These are phyloP conservation scores for Megalops cyprinoides DNA, from an alignment of 2,797 vertebrate genomes.

Conservation along the genomic window DNA sequence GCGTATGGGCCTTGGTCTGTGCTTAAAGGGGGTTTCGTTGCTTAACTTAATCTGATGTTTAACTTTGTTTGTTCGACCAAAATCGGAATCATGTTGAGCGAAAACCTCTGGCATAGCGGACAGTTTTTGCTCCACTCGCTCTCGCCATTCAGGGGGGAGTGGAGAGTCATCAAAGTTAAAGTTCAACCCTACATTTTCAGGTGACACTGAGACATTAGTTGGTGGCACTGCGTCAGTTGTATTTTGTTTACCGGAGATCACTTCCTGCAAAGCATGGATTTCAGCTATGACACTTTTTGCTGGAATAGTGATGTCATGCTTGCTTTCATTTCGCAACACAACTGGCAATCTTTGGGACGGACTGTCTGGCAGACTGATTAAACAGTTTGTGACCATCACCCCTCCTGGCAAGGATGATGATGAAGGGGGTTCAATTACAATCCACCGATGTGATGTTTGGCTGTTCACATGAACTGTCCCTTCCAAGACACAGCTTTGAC, in stretches of 20 bases:
- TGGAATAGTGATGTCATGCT: slow-evolving; percentile 30
- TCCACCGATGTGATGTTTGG: slow-evolving; percentile 1
- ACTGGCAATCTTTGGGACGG: neutral
- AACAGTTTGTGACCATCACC: slow-evolving; percentile 19
- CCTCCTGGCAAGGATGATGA: neutral
- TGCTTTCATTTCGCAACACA: slow-evolving; percentile 33
- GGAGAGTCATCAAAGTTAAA: neutral
- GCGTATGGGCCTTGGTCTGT: neutral
- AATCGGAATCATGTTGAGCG: neutral
- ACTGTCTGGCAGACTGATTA: neutral
- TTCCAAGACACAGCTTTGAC: too few relatives aligned
- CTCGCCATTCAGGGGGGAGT: neutral
- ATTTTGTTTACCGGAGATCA: neutral
- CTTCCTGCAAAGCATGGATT: too few relatives aligned
- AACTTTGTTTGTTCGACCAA: neutral
- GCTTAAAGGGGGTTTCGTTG: neutral
- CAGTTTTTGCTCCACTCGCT: neutral
- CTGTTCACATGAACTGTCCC: too few relatives aligned
- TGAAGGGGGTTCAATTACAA: slow-evolving; percentile 5
- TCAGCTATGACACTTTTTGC: neutral
- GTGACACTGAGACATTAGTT: too few relatives aligned
- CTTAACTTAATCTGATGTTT: neutral
- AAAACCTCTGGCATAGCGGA: slow-evolving; percentile 10
- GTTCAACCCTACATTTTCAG: too few relatives aligned
- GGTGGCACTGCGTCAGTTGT: neutral